These are phyloP conservation scores for Sthenelais limicola DNA, from an alignment of 2,888 invertebrate genomes.

Conservation along the genomic window DNA sequence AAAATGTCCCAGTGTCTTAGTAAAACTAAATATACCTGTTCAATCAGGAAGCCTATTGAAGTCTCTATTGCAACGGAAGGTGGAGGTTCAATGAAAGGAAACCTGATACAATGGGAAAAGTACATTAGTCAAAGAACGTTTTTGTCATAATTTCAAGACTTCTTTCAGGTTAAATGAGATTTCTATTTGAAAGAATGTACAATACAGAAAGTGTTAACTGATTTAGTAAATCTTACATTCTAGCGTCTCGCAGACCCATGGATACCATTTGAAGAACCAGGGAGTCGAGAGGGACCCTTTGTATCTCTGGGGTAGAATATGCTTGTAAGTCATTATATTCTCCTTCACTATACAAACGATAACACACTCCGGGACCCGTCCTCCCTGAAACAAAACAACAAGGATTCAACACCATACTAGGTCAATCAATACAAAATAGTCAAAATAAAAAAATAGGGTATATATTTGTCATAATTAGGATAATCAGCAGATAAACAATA, in stretches of 20 bases:
- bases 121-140: not conserved
- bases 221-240: conserved; percentile 73
- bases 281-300: conserved; percentile 93
- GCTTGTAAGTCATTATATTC: conserved; percentile 79
- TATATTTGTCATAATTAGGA: no score
- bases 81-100: conserved; percentile 97
- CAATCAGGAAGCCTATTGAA: conserved; percentile 87
- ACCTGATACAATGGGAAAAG: no score
- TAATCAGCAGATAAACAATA: not conserved
- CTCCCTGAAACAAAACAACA: conserved; percentile 75
- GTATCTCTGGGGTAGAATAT: conserved; percentile 93
- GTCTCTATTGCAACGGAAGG: conserved; percentile 87
- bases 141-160: not conserved
- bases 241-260: conserved; percentile 91
- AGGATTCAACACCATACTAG: no score
- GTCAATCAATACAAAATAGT: no score
- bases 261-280: conserved; percentile 90
- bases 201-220: no score
- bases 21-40: conserved; percentile 78
- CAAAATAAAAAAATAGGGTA: no score
- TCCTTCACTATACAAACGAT: conserved; percentile 82
- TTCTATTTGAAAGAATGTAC: not conserved
- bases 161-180: conserved; percentile 23
- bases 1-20: not conserved
- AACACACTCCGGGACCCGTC: conserved; percentile 93